Evolutionary conservation across 1,140 invertebrate genomes (phyloP).

Genomic region (Chionoecetes opilio): DNA sequence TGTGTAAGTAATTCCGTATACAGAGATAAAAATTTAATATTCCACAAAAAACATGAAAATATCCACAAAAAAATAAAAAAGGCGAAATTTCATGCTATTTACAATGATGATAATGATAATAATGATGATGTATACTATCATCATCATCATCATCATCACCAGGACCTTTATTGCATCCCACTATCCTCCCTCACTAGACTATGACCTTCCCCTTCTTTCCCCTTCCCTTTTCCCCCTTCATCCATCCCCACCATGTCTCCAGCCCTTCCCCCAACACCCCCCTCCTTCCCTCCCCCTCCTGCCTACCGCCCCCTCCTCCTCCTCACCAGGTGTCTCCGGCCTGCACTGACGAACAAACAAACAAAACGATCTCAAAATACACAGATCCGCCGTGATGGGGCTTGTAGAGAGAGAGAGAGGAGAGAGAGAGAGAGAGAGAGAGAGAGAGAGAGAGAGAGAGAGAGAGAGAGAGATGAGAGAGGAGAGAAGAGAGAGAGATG

Average conservation of each 20-base stretch:
- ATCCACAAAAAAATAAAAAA: too few relatives aligned
- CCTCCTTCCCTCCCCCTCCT: not conserved
- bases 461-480: not conserved
- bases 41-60: too few relatives aligned
- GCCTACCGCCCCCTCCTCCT: not conserved
- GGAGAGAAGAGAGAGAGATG: not conserved
- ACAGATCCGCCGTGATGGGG: conserved; percentile 11
- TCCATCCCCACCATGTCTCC: not conserved
- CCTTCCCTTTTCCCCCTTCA: not conserved
- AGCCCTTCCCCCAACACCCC: not conserved
- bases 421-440: conserved; percentile 2
- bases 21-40: too few relatives aligned
- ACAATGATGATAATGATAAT: too few relatives aligned
- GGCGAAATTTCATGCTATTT: too few relatives aligned
- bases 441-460: conserved; percentile 31
- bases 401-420: too few relatives aligned
- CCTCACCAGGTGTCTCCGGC: conserved; percentile 7
- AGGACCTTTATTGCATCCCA: not conserved
- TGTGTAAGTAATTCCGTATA: not conserved
- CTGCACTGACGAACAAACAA: conserved; percentile 6
- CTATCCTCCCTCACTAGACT: not conserved
- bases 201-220: not conserved
- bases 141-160: conserved; percentile 4
- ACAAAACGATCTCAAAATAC: conserved; percentile 1
- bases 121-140: not conserved